phyloP scores from a whole-genome alignment of 2,113 vertebrate species.

The Coreoperca whiteheadi region DNA sequence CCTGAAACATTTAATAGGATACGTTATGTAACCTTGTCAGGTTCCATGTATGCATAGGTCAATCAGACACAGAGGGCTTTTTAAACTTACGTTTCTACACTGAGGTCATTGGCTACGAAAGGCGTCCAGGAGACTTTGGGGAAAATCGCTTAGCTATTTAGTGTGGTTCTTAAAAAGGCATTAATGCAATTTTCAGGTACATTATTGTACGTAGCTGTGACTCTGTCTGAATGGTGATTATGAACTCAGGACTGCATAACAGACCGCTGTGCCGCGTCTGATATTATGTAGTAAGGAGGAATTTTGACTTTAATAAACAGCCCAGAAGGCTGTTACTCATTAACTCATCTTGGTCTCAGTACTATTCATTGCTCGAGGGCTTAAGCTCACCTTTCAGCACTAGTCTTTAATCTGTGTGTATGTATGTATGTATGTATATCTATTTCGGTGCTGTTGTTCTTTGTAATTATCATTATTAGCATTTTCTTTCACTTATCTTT shows the following conservation, averaged over 20 bases:
- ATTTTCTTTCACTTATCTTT: too few species aligned
- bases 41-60: background rate
- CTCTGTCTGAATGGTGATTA: background rate
- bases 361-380: background rate
- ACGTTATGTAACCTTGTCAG: too few species aligned
- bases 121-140: background rate
- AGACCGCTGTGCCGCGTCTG: conserved; percentile 1
- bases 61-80: background rate
- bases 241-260: background rate
- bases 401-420: too few species aligned
- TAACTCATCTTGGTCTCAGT: background rate
- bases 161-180: background rate
- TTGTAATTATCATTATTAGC: too few species aligned
- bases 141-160: background rate
- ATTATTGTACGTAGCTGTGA: background rate
- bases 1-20: too few species aligned
- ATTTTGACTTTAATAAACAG: too few species aligned
- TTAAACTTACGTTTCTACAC: background rate
- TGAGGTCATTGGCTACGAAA: background rate
- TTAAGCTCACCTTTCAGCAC: background rate
- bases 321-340: background rate
- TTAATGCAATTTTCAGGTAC: background rate
- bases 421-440: too few species aligned
- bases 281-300: background rate
- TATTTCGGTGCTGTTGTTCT: too few species aligned